Conservation (phyloP, 1,140 invertebrate species). For the Meloidogyne floridensis region DNA sequence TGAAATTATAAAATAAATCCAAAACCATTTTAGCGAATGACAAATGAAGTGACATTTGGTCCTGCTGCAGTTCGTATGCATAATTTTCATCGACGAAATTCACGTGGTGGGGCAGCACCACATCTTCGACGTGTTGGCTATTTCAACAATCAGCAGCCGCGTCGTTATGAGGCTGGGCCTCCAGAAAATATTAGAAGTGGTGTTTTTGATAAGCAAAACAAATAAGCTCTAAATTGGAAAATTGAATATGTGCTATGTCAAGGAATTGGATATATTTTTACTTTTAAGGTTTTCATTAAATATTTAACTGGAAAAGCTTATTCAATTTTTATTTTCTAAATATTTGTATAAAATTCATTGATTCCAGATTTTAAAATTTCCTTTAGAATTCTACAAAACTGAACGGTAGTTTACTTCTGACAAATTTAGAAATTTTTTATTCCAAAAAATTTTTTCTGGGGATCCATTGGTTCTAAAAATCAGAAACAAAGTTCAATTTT, state of each 20-base stretch:
- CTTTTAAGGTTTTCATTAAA: background rate
- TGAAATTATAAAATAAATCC: background rate
- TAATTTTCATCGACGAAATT: background rate
- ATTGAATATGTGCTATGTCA: background rate
- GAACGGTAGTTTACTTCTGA: too few species aligned
- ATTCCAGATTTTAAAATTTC: too few species aligned
- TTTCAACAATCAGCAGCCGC: background rate
- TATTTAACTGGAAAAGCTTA: background rate
- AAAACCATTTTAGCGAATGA: conserved; percentile 13
- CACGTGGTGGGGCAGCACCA: background rate
- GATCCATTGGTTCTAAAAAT: too few species aligned
- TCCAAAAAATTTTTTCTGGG: too few species aligned
- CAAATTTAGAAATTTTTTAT: too few species aligned
- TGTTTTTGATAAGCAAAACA: conserved; percentile 12
- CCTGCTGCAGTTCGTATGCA: conserved; percentile 5
- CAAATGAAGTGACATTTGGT: conserved; percentile 28
- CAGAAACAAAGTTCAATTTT: too few species aligned
- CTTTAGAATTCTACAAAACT: too few species aligned
- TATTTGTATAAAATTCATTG: too few species aligned
- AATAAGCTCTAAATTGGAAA: background rate
- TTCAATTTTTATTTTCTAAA: background rate
- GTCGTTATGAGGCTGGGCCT: background rate
- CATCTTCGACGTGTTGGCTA: background rate
- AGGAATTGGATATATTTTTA: background rate
- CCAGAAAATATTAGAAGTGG: background rate